Percentiles rank a stretch among this genome's conserved stretches.
Conservation (phyloP, 2,888 invertebrate genomes). For the Nymphalis polychloros region DNA sequence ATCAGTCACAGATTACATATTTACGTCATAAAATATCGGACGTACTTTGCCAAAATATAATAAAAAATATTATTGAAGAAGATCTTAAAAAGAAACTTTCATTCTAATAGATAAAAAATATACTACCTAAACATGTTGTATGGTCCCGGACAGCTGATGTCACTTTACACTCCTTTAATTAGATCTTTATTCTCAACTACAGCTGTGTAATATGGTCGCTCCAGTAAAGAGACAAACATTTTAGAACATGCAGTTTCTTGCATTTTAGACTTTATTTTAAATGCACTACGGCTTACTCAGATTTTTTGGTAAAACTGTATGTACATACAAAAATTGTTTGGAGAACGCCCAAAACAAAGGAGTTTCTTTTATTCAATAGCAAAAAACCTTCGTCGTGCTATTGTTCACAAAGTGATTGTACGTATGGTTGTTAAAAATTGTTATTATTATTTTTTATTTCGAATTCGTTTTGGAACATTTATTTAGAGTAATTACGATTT, state of each 20-base stretch:
- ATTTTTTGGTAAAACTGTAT: not conserved
- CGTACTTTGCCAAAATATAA: too few relatives aligned
- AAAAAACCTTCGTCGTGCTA: constrained; percentile 25
- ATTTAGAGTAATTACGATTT: not conserved
- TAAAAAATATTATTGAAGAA: not conserved
- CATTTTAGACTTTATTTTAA: constrained; percentile 16
- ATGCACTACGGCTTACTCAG: not conserved
- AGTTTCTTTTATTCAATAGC: constrained; percentile 38
- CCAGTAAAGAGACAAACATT: constrained; percentile 14
- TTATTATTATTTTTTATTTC: not conserved
- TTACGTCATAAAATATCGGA: too few relatives aligned
- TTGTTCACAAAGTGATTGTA: constrained; percentile 35
- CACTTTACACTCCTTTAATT: constrained; percentile 37
- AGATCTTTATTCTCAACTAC: constrained; percentile 36
- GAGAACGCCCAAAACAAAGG: constrained; percentile 38
- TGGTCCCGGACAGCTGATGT: constrained; percentile 34
- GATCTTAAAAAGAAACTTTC: not conserved
- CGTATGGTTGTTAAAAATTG: constrained; percentile 21
- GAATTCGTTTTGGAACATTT: not conserved
- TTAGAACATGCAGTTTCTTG: not conserved
- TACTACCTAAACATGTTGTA: constrained; percentile 14
- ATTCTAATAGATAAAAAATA: constrained; percentile 1
- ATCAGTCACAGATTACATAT: too few relatives aligned
- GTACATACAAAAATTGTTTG: constrained; percentile 37
- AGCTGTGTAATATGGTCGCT: constrained; percentile 35